These are phyloP conservation scores for Tortricodes alternella DNA, from an alignment of 2,888 invertebrate species.

Conservation along the genomic window DNA sequence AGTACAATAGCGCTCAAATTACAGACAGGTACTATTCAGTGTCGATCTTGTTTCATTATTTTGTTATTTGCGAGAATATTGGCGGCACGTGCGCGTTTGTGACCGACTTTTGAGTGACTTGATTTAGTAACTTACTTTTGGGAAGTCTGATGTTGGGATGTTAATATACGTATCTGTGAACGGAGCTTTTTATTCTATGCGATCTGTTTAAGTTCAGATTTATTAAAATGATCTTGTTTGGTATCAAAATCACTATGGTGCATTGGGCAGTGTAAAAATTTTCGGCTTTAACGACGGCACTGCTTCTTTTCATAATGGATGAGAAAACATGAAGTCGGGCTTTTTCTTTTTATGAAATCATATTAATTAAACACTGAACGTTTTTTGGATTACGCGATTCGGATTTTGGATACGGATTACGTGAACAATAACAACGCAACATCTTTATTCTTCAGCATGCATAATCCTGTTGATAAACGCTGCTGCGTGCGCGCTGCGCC, in stretches of 20 bases:
- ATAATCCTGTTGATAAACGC: conserved; percentile 52
- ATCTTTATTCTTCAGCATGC: conserved; percentile 48
- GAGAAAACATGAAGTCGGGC: no score
- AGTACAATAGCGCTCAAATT: conserved; percentile 65
- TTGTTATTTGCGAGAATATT: conserved; percentile 52
- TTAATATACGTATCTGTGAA: neutral
- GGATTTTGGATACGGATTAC: no score
- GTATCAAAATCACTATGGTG: no score
- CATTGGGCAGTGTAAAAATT: no score
- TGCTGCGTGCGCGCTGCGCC: conserved; percentile 51
- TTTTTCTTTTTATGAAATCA: no score
- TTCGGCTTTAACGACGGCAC: no score
- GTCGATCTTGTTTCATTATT: conserved; percentile 46
- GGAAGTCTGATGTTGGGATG: neutral
- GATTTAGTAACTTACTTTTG: conserved; percentile 22
- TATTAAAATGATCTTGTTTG: no score
- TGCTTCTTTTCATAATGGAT: no score
- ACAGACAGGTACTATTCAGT: conserved; percentile 65
- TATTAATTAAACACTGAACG: no score
- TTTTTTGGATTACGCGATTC: no score
- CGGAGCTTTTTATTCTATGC: neutral
- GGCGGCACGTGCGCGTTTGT: conserved; percentile 47
- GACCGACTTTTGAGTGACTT: conserved; percentile 26
- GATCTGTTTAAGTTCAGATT: no score
- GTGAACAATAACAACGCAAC: no score